Conservation (phyloP, 2,888 invertebrate genomes). For the Elysia crispata region DNA sequence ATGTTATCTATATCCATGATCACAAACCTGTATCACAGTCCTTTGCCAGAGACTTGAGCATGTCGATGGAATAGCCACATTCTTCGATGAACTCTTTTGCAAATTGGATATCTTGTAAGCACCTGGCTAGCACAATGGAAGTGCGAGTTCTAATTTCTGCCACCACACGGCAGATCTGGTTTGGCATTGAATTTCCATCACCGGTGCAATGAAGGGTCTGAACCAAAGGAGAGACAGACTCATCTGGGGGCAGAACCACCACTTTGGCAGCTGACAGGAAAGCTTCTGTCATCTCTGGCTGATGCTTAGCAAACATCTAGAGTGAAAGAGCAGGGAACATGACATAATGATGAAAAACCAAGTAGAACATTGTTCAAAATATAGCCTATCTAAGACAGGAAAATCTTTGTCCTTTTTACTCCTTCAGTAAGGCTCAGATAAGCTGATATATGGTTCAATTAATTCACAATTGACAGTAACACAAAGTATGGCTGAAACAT, state of each 20-base stretch:
- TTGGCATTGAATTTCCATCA: slow-evolving; percentile 71
- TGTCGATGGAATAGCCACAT: slow-evolving; percentile 74
- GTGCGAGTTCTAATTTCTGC: slow-evolving; percentile 76
- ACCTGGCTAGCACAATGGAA: slow-evolving; percentile 73
- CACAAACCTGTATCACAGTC: slow-evolving; percentile 71
- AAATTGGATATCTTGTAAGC: slow-evolving; percentile 72
- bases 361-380: background rate
- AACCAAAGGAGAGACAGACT: slow-evolving; percentile 62
- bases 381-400: background rate
- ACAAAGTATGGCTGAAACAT: no score
- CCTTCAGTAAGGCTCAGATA: no score
- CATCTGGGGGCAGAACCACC: slow-evolving; percentile 66
- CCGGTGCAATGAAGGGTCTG: slow-evolving; percentile 70
- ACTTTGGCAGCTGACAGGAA: slow-evolving; percentile 71
- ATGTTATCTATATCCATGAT: no score
- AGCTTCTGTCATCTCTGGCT: slow-evolving; percentile 70
- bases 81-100: slow-evolving; percentile 73
- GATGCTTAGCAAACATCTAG: slow-evolving; percentile 68
- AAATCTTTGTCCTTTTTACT: background rate
- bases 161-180: slow-evolving; percentile 76
- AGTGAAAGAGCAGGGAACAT: background rate
- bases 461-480: no score
- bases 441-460: no score
- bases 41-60: slow-evolving; percentile 75
- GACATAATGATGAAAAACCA: background rate